These are phyloP conservation scores for Chesias legatella DNA, from an alignment of 2,888 invertebrate species.

Conservation along the genomic window DNA sequence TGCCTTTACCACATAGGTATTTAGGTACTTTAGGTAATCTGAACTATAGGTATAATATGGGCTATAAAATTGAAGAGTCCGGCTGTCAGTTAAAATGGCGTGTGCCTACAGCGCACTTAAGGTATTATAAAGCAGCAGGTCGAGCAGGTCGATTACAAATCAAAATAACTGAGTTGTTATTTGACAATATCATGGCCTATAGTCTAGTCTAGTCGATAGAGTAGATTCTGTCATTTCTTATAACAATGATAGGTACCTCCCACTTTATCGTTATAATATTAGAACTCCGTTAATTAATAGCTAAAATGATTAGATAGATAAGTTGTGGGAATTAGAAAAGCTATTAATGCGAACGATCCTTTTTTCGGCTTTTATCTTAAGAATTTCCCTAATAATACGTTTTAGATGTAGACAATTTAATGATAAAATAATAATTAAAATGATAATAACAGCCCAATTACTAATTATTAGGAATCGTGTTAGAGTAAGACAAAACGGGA, in stretches of 20 bases:
- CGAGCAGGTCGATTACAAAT: no score
- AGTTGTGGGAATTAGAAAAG: slow-evolving; percentile 47
- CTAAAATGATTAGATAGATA: slow-evolving; percentile 51
- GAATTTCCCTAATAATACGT: slow-evolving; percentile 4
- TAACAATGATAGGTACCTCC: slow-evolving; percentile 34
- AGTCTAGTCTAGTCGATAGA: slow-evolving; percentile 24
- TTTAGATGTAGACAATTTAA: slow-evolving; percentile 1
- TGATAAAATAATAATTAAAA: neutral
- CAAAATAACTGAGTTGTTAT: slow-evolving; percentile 5
- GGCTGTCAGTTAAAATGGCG: no score
- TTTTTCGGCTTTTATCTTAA: slow-evolving; percentile 13
- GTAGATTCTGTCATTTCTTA: slow-evolving; percentile 22
- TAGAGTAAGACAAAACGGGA: slow-evolving; percentile 12
- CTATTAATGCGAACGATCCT: slow-evolving; percentile 26
- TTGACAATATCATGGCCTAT: slow-evolving; percentile 67
- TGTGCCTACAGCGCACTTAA: no score
- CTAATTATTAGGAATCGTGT: slow-evolving; percentile 14
- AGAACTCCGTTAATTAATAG: slow-evolving; percentile 50
- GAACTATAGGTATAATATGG: no score
- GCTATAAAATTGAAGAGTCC: no score
- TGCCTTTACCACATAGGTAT: no score
- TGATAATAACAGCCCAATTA: slow-evolving; percentile 18
- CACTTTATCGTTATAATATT: slow-evolving; percentile 48
- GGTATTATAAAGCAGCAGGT: no score
- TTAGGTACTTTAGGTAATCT: no score